Conservation (phyloP, 2,888 invertebrate species). For the Spisula subtruncata region DNA sequence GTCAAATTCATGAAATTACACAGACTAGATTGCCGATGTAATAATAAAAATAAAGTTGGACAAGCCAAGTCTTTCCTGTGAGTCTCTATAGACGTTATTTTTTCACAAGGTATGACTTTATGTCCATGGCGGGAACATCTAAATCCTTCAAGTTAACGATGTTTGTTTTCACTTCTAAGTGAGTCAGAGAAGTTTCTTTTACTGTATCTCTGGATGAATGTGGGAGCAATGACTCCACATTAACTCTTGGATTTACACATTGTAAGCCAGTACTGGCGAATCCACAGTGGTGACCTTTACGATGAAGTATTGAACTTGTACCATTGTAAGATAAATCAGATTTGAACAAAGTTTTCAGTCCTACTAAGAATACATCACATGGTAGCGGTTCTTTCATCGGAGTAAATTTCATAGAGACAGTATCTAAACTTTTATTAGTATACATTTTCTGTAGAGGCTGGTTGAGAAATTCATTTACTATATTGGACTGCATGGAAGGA, state of each 20-base stretch:
- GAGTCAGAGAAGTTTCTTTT: conserved; percentile 81
- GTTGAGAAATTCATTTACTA: conserved; percentile 77
- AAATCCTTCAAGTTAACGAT: conserved; percentile 67
- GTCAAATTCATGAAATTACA: too few species aligned
- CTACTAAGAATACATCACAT: conserved; percentile 81
- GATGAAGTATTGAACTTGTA: conserved; percentile 81
- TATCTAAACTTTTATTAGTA: conserved; percentile 74
- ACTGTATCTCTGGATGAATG: conserved; percentile 60
- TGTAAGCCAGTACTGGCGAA: conserved; percentile 71
- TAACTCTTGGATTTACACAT: conserved; percentile 68
- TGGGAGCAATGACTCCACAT: conserved; percentile 74
- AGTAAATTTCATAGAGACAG: conserved; percentile 70
- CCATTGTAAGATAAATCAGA: conserved; percentile 78
- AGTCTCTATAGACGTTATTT: neutral
- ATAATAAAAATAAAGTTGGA: too few species aligned
- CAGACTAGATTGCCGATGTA: too few species aligned
- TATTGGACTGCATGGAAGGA: conserved; percentile 76
- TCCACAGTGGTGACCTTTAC: conserved; percentile 80
- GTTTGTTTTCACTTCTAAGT: conserved; percentile 71
- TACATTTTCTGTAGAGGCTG: conserved; percentile 77
- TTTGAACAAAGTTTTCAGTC: conserved; percentile 78
- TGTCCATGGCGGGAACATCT: conserved; percentile 79
- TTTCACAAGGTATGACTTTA: conserved; percentile 68
- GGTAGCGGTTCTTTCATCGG: conserved; percentile 76
- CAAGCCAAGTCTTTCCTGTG: too few species aligned